A percentile compares a stretch with the other conserved stretches of the same genome.
These are phyloP conservation scores for Actinia equina DNA, from an alignment of 64 coral and sea anemone species.

Conservation along the genomic window DNA sequence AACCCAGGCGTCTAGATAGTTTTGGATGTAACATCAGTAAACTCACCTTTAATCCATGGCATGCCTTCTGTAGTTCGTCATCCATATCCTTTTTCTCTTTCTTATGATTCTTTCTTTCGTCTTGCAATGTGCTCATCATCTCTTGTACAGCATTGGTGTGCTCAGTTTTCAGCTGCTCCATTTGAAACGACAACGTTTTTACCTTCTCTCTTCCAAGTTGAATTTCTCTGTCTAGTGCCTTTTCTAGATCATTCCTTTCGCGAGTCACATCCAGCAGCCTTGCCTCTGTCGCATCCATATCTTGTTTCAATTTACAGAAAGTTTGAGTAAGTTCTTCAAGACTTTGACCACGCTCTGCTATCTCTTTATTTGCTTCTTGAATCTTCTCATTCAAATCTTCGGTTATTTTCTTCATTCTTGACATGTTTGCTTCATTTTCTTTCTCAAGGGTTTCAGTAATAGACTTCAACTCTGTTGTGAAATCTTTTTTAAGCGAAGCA, in stretches of 20 bases:
- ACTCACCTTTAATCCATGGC: constrained; percentile 20
- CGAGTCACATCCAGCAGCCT: constrained; percentile 10
- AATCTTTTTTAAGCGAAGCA: neutral
- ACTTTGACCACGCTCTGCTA: neutral
- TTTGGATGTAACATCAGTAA: neutral
- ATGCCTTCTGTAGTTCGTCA: constrained; percentile 3
- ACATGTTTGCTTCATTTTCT: constrained; percentile 1
- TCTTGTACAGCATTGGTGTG: constrained; percentile 20
- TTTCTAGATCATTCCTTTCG: constrained; percentile 13
- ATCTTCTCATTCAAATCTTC: constrained; percentile 1
- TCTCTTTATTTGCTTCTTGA: constrained; percentile 16
- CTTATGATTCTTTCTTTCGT: constrained; percentile 18
- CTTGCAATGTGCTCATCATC: neutral
- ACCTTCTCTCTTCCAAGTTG: neutral
- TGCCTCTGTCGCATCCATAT: neutral
- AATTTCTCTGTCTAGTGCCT: neutral
- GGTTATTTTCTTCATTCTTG: neutral
- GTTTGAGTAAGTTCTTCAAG: constrained; percentile 20
- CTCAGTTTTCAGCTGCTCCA: constrained; percentile 17
- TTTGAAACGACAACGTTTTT: neutral
- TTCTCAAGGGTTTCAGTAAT: neutral
- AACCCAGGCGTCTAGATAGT: too few species aligned
- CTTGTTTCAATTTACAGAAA: neutral
- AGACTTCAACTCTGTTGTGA: neutral
- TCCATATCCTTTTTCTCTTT: neutral